Evolutionary conservation across 2,888 invertebrate species (phyloP), one percentile per base, ranked within the genome.

Genomic region (Acanthacorydalis orientalis): DNA sequence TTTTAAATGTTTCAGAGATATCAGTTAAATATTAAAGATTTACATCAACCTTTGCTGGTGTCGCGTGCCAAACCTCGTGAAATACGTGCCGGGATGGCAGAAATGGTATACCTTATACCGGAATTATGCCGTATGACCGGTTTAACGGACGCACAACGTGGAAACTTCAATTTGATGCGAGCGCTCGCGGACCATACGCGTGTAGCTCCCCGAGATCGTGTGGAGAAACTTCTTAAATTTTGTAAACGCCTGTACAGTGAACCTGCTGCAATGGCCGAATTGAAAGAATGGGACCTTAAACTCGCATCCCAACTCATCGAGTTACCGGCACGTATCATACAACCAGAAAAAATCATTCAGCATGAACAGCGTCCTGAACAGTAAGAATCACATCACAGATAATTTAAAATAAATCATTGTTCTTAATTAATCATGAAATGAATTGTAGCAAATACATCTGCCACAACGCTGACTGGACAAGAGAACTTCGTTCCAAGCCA

Each of bases 51-150:
- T 0, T 57, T 96, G 60, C 63, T 96, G 43, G 69, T 92, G 0
- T 82, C 83, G 0, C 73, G 75, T 3, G 70, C 79, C 0, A 83
- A 78, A 52, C 69, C 74, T 2, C 77, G 76, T 35, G 88, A 89
- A 55, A 72, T 83, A 12, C 75, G 84, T 46, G 78, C 80, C 1
- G 85, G 83, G 0, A 70, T 74, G 62, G 68, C 73, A 0, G 79
- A 83, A 49, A 61, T 74, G 1, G 74, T 91, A 7, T 76, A 77
- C 58, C 67, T 95, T 2, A 70, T 93, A 8, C 93, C 93, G 0
- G 90, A 92, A 64, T 64, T 93, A 42, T 88, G 90, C 54, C 74
- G 80, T 0, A 74, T 87, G 57, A 93, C 93, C 1, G 93, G 92
- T 0, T 62, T 89, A 1, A 78, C 79, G 0, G 83, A 66, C 33